Base-by-base conservation (phyloP, 2,888 invertebrate genomes). In the Corbicula japonica region DNA sequence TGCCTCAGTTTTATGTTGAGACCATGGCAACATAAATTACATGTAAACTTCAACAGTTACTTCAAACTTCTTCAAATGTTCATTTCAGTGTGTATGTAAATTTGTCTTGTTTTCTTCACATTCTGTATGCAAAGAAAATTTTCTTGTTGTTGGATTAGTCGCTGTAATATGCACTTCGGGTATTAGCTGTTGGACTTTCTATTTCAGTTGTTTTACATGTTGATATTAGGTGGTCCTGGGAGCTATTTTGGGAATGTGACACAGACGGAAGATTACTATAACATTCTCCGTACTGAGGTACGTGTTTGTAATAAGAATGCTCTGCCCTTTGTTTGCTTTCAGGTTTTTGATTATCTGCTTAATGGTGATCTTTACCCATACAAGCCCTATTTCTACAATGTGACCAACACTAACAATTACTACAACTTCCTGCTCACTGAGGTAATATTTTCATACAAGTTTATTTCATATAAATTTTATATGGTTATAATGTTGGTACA, bases 191-290 rank as follows among this genome's bases (percentile, higher is more conserved):
- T 8, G 3, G 8, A n/a, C 50, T 62, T 3, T 34, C 12, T 44
- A 54, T 97, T 96, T 90, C 94, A 96, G 58, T 78, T 89, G 12
- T 90, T 90, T 84, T 86, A 89, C 44, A 32, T 60, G 34, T 76
- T 92, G 34, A 84, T 92, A 35, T 86, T 92, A 80, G 90, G 88
- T 28, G 92, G 90, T 58, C 35, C 84, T 5, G 82, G 86, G 4
- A 86, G 90, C 12, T 92, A 83, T 80, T 90, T 89, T 76, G 76
- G 78, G 66, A 91, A 92, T 73, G 87, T 84, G 26, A 91, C 92
- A n/a, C 89, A 90, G 4, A 80, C 87, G 66, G 83, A 82, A 48
- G 83, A 89, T 74, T 88, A 91, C 72, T 92, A 88, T 85, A 92
- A 92, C 80, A 89, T 87, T 60, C 77, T 91, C 23, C 79, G 77